Conservation (phyloP, 2,888 invertebrate species). For the Oscheius sp. region DNA sequence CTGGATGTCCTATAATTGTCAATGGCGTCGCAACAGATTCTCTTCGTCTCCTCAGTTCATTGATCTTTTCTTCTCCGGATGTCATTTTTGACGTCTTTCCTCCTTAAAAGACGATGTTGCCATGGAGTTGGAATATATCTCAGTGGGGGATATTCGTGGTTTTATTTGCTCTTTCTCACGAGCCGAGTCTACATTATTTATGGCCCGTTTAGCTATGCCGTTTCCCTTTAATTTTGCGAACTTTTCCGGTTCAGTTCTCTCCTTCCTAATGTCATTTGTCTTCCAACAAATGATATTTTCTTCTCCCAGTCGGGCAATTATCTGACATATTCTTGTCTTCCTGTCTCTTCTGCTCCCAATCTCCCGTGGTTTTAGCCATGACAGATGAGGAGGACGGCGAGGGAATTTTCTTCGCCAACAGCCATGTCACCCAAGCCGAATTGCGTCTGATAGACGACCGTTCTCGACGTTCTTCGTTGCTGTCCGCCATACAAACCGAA, state of each 20-base stretch:
- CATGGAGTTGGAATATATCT: too few relatives aligned
- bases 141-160: too few relatives aligned
- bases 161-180: too few relatives aligned
- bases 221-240: neutral
- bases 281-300: constrained; percentile 2
- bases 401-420: constrained; percentile 25
- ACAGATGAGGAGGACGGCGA: constrained; percentile 31
- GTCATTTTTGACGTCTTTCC: too few relatives aligned
- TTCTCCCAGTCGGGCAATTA: neutral
- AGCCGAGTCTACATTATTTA: too few relatives aligned
- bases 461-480: constrained; percentile 12
- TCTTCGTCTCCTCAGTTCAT: too few relatives aligned
- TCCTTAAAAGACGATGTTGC: too few relatives aligned
- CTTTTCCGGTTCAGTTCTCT: neutral
- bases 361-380: constrained; percentile 18
- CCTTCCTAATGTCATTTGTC: constrained; percentile 2
- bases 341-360: neutral
- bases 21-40: too few relatives aligned
- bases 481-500: neutral
- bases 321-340: neutral
- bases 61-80: neutral
- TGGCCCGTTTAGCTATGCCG: neutral
- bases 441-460: constrained; percentile 30
- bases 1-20: constrained; percentile 13
- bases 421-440: constrained; percentile 25